A percentile compares a stretch with the other conserved stretches of the same genome.
Conservation (phyloP, 2,888 invertebrate species). For the Clistopyga incitator region DNA sequence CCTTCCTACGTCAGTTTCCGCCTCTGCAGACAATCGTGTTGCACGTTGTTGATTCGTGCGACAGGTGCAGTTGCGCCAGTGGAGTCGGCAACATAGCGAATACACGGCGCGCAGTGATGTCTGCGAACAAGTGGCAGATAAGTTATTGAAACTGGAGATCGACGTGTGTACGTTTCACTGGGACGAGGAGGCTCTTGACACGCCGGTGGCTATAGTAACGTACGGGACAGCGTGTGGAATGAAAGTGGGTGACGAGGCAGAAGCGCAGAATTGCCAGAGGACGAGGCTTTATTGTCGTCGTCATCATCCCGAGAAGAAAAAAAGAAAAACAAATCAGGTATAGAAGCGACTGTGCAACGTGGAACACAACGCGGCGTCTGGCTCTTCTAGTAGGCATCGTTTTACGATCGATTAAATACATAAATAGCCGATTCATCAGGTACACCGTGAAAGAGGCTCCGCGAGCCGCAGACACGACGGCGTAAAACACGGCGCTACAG, state of each 20-base stretch:
- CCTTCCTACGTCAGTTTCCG: conserved; percentile 19
- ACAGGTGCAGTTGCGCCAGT: conserved; percentile 58
- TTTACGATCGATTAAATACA: conserved; percentile 79
- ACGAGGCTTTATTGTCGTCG: conserved; percentile 59
- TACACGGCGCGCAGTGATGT: conserved; percentile 41
- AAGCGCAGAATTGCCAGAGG: conserved; percentile 64
- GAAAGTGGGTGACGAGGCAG: conserved; percentile 69
- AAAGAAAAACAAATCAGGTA: conserved; percentile 35
- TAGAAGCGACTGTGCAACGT: conserved; percentile 16
- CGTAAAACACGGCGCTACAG: conserved; percentile 72
- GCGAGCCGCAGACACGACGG: conserved; percentile 53
- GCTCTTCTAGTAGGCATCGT: conserved; percentile 71
- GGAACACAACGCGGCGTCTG: conserved; percentile 43
- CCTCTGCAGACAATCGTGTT: conserved; percentile 52
- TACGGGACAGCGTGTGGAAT: conserved; percentile 48
- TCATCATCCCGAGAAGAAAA: conserved; percentile 7
- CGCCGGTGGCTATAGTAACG: conserved; percentile 21
- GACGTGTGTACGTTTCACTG: conserved; percentile 42
- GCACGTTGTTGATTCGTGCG: conserved; percentile 55
- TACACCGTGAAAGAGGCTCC: conserved; percentile 32
- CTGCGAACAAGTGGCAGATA: conserved; percentile 20
- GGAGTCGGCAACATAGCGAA: background rate
- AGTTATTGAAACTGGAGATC: conserved; percentile 65
- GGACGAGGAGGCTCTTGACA: conserved; percentile 27
- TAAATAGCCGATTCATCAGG: conserved; percentile 76